Evolutionary conservation across 2,113 vertebrate genomes (phyloP), one percentile per base, ranked within the genome.

Genomic region (Heliornis fulica): DNA sequence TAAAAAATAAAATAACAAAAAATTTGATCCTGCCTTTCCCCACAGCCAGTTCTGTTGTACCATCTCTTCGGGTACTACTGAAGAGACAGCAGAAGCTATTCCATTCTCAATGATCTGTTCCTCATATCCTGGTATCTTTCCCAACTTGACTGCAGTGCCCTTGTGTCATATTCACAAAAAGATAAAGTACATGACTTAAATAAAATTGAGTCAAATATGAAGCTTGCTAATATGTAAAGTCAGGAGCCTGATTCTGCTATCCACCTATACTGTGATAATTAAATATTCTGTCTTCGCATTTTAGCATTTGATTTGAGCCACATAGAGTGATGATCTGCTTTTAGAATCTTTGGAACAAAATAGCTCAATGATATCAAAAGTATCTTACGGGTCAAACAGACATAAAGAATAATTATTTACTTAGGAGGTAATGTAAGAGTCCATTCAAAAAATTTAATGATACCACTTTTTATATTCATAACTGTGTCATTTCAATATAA

Each of bases 61-160:
- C 34, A 54, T 10, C 31, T 78, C 65, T 29, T 21, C 53, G 57
- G 5, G 12, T 17, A n/a, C n/a, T n/a, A n/a, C n/a, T n/a, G n/a
- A n/a, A n/a, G n/a, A n/a, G 20, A 15, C 14, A 51, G 56, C 36
- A 50, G 1, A 21, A 5, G 3, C 12, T 22, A 1, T 38, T 34
- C 64, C 15, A 1, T 65, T 45, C 53, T 36, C 21, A 4, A 9
- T 1, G 34, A 76, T 48, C 32, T n/a, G 16, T 15, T 81, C 38
- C 78, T 83, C n/a, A 25, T 17, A n/a, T 22, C n/a, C 56, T 3
- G 38, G n/a, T 13, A 26, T 17, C 56, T 13, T 20, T n/a, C 60
- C 45, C 34, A 10, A 7, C 85, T 15, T 11, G 17, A 5, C 34
- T 60, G 38, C 56, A 15, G 40, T 26, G 46, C 11, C 36, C 9